Base-by-base conservation (phyloP, 2,888 invertebrate species). In the Melinaea marsaeus region DNA sequence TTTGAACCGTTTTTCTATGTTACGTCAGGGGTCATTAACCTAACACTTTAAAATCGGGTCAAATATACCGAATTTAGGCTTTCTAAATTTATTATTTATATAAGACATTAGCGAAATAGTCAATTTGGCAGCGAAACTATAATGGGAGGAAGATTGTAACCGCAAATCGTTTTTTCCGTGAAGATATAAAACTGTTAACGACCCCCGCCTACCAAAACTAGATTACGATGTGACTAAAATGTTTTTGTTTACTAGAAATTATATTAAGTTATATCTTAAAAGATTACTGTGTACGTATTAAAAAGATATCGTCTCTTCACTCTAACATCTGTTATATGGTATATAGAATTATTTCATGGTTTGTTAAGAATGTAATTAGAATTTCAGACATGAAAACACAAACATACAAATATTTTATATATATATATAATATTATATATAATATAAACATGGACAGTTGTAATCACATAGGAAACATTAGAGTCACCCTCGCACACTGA, bases 41-140 rank as follows among this genome's bases (percentile, higher is more conserved):
- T 76, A 75, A 71, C 71, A 73, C 83, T 85, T 86, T 85, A 85
- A 79, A 86, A 86, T 84, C 83, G 77, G 88, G 87, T 86, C 86
- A 84, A 84, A 88, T 83, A 87, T 86, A 86, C 78, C 85, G 86
- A 22, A 22, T 22, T 32, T 51, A 51, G 2, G 51, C 11, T 32
- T 51, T 22, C 22, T 51, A 51, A 9, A 51, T 62, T 33, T 32
- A 57, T 59, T 64, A 45, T 60, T 62, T 61, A 62, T 45, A 58
- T 60, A 59, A 35, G 55, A 48, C 64, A 58, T 60, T 54, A 48
- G 58, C 32, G 51, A 57, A 60, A 62, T 66, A 60, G 64, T 55
- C 62, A 42, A 66, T 66, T 66, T 66, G 68, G 68, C 66, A 64
- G 46, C 32, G 64, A 46, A 54, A 35, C 58, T 61, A 57, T 54